These are phyloP conservation scores for Julus scandinavius DNA, from an alignment of 2,888 invertebrate species.

Conservation along the genomic window DNA sequence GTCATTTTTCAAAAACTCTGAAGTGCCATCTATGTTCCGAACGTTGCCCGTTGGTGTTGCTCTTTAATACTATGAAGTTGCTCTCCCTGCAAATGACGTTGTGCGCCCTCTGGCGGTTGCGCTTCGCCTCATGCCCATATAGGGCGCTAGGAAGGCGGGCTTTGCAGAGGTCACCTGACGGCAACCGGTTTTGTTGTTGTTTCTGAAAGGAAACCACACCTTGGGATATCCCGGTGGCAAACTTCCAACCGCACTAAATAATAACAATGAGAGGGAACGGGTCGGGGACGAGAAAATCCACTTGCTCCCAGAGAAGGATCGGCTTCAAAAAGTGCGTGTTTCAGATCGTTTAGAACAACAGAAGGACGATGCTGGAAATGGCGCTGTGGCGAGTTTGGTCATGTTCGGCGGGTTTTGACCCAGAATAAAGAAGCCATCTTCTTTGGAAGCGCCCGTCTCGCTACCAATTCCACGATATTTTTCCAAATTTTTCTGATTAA, in stretches of 20 bases:
- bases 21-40: not conserved
- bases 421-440: too few species aligned
- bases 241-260: slow-evolving; percentile 14
- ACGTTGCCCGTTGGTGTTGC: too few species aligned
- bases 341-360: not conserved
- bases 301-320: not conserved
- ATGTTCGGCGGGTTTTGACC: too few species aligned
- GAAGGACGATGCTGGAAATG: too few species aligned
- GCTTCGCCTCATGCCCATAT: not conserved
- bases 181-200: slow-evolving; percentile 14
- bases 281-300: not conserved
- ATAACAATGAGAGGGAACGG: not conserved
- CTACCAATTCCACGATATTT: too few species aligned
- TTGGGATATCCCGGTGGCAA: slow-evolving; percentile 27
- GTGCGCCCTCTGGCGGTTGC: not conserved
- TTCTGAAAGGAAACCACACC: slow-evolving; percentile 27
- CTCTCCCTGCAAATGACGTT: not conserved
- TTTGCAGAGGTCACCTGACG: not conserved
- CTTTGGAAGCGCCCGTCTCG: too few species aligned
- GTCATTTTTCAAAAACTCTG: not conserved
- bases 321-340: not conserved
- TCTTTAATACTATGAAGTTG: too few species aligned
- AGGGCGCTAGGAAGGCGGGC: not conserved
- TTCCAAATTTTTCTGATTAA: too few species aligned
- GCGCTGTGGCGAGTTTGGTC: too few species aligned